Conservation (phyloP, 2,113 vertebrate genomes). For the Stomatorhinus ivindoensis region DNA sequence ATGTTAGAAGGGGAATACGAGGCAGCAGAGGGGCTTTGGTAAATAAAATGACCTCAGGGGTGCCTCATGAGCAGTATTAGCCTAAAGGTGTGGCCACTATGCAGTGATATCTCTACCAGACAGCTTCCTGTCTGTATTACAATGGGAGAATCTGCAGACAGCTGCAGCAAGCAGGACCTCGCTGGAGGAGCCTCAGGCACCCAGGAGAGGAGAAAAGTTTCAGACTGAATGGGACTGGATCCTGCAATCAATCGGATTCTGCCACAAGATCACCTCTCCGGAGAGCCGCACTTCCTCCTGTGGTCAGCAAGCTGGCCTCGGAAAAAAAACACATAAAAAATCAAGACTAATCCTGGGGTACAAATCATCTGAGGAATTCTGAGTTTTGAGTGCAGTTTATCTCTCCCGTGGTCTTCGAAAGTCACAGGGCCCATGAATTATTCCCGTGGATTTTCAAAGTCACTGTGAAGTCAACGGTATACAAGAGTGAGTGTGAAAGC, state of each 20-base stretch:
- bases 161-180: background rate
- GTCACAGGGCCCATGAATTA: slow-evolving; percentile 60
- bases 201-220: background rate
- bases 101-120: background rate
- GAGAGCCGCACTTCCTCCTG: background rate
- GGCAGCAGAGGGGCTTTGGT: background rate
- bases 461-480: slow-evolving; percentile 60
- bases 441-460: slow-evolving; percentile 66
- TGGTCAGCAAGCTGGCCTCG: background rate
- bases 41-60: background rate
- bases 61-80: background rate
- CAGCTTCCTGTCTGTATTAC: background rate
- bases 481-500: slow-evolving; percentile 54
- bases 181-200: background rate
- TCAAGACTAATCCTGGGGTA: slow-evolving; percentile 37
- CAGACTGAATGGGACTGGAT: background rate
- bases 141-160: background rate
- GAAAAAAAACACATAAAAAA: background rate
- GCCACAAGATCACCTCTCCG: background rate
- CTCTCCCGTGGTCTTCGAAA: slow-evolving; percentile 40
- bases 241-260: slow-evolving; percentile 20
- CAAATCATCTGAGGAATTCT: slow-evolving; percentile 48
- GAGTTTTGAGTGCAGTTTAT: slow-evolving; percentile 48
- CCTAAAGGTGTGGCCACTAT: too few relatives aligned
- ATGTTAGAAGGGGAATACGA: background rate